A percentile compares a stretch with the other conserved stretches of the same genome.
These are phyloP conservation scores for Formica selysi DNA, from an alignment of 1,140 invertebrate genomes.

Conservation along the genomic window DNA sequence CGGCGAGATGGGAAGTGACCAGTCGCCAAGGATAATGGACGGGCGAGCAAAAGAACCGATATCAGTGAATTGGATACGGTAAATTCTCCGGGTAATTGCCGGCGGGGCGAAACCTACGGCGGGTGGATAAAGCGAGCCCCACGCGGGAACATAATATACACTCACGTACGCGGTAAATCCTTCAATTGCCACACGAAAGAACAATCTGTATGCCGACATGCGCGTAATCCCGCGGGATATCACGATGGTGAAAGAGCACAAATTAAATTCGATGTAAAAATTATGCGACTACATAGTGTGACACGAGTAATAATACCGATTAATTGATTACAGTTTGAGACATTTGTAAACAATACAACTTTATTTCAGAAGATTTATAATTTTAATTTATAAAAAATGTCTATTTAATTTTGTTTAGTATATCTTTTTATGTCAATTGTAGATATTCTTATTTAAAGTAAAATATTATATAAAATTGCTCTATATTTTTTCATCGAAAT, in stretches of 20 bases:
- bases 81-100: constrained; percentile 73
- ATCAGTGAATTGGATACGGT: constrained; percentile 74
- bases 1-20: constrained; percentile 40
- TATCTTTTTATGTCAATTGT: too few relatives aligned
- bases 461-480: not conserved
- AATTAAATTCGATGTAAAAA: not conserved
- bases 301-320: not conserved
- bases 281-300: not conserved
- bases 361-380: too few relatives aligned
- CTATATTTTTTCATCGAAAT: not conserved
- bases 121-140: constrained; percentile 62
- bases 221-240: not conserved
- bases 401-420: too few relatives aligned
- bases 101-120: constrained; percentile 34
- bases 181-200: constrained; percentile 25
- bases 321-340: too few relatives aligned
- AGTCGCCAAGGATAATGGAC: constrained; percentile 71
- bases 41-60: constrained; percentile 64
- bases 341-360: too few relatives aligned
- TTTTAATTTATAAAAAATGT: too few relatives aligned
- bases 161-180: constrained; percentile 21
- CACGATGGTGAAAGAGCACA: not conserved
- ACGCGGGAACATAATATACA: constrained; percentile 42
- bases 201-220: constrained; percentile 7
- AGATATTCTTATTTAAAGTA: too few relatives aligned